phyloP scores from a whole-genome alignment of 2,797 vertebrate genomes.

The Phaenicophaeus curvirostris region DNA sequence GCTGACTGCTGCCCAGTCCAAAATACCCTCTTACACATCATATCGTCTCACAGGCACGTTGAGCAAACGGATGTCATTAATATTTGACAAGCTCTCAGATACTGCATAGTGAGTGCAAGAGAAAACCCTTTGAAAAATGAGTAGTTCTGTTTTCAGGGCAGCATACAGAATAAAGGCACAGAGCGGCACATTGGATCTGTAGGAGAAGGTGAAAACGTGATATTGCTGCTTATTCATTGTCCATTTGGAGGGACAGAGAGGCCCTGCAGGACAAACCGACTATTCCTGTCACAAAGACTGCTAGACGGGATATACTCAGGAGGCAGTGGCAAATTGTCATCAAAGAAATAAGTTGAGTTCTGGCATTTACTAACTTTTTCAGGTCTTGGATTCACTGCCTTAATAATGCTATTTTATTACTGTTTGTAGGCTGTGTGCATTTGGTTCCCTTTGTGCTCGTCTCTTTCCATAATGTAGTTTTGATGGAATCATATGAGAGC shows the following conservation, averaged over 20 bases:
- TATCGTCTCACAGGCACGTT: not conserved
- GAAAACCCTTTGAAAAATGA: not conserved
- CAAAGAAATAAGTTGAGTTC: not conserved
- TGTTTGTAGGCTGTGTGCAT: not conserved
- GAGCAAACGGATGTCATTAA: not conserved
- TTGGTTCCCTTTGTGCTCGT: not conserved
- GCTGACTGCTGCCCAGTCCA: not conserved
- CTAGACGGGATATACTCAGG: not conserved
- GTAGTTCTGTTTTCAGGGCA: not conserved
- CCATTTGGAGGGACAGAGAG: not conserved
- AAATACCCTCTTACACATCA: not conserved
- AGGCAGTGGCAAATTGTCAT: not conserved
- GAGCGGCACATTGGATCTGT: not conserved
- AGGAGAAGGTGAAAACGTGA: not conserved
- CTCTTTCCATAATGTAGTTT: not conserved
- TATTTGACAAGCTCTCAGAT: not conserved
- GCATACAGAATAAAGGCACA: not conserved
- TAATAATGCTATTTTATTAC: not conserved
- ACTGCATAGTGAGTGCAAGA: not conserved
- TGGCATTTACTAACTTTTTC: not conserved
- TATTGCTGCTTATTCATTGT: not conserved
- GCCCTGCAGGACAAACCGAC: not conserved
- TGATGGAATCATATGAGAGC: not conserved
- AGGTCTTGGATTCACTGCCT: not conserved
- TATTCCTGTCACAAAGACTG: not conserved